These are phyloP conservation scores for Melozone crissalis DNA, from an alignment of 2,113 vertebrate genomes.

Conservation along the genomic window DNA sequence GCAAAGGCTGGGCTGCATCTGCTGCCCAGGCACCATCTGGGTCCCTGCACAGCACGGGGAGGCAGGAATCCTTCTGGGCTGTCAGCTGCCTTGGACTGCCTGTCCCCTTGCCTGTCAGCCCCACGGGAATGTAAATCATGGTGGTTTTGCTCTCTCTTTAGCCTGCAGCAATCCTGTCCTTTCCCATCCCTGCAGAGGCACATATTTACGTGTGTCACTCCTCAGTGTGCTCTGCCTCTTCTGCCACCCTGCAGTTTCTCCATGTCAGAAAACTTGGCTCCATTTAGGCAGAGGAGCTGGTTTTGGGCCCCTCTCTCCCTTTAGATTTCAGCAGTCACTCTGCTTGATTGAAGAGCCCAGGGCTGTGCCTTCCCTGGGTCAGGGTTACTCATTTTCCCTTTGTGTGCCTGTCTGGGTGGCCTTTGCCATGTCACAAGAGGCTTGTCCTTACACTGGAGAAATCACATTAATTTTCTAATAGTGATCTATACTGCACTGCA, in stretches of 20 bases:
- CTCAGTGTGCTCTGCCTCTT: background rate
- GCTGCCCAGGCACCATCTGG: background rate
- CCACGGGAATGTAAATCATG: background rate
- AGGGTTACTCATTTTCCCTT: background rate
- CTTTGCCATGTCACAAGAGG: background rate
- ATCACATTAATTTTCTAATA: slow-evolving; percentile 4
- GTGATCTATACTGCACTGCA: background rate
- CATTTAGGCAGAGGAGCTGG: background rate
- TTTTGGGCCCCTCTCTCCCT: background rate
- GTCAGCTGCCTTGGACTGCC: background rate
- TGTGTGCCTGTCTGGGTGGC: background rate
- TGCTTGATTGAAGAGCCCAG: background rate
- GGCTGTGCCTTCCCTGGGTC: background rate
- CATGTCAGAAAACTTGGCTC: background rate
- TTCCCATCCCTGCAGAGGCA: background rate
- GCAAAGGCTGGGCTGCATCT: background rate
- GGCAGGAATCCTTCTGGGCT: background rate
- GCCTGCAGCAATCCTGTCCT: background rate
- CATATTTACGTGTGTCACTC: accelerated
- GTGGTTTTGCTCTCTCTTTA: background rate
- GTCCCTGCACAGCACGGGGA: background rate
- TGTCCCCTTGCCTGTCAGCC: background rate
- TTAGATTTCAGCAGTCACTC: background rate
- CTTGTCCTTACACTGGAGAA: background rate
- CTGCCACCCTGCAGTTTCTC: background rate